A percentile compares a stretch with the other conserved stretches of the same genome.
These are phyloP conservation scores for Cremastinae sp. DNA, from an alignment of 2,888 invertebrate species.

Conservation along the genomic window DNA sequence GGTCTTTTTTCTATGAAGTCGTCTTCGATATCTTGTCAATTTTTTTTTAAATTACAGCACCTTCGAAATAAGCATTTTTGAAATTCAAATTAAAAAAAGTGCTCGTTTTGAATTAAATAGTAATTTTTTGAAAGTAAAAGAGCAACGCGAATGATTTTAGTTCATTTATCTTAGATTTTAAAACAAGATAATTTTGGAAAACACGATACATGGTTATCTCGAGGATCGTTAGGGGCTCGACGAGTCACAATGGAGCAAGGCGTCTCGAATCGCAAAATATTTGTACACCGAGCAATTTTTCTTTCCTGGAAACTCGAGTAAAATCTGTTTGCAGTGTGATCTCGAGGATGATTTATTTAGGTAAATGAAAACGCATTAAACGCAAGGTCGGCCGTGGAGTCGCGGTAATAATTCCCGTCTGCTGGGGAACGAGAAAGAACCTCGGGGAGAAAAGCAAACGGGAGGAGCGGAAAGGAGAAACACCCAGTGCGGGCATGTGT, in stretches of 20 bases:
- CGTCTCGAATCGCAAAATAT: not conserved
- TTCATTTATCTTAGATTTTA: no score
- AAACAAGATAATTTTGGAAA: slow-evolving; percentile 21
- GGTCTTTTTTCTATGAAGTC: no score
- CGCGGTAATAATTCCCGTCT: not conserved
- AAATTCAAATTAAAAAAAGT: no score
- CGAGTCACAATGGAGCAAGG: not conserved
- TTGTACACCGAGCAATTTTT: not conserved
- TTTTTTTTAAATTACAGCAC: no score
- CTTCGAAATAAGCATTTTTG: no score
- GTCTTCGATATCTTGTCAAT: no score
- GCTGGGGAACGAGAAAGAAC: not conserved
- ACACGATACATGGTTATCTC: not conserved
- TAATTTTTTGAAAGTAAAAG: not conserved
- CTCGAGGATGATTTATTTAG: slow-evolving; percentile 12
- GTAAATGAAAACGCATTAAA: slow-evolving; percentile 28
- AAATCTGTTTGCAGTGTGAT: slow-evolving; percentile 1
- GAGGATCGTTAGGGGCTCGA: no score
- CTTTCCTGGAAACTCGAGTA: not conserved
- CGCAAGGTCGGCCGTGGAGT: not conserved
- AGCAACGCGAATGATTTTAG: not conserved
- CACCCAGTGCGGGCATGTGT: slow-evolving; percentile 15
- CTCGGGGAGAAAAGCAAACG: slow-evolving; percentile 38
- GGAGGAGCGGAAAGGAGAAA: not conserved
- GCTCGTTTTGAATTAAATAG: no score